Base-by-base conservation (phyloP, 2,888 invertebrate species). In the Eupithecia dodoneata region DNA sequence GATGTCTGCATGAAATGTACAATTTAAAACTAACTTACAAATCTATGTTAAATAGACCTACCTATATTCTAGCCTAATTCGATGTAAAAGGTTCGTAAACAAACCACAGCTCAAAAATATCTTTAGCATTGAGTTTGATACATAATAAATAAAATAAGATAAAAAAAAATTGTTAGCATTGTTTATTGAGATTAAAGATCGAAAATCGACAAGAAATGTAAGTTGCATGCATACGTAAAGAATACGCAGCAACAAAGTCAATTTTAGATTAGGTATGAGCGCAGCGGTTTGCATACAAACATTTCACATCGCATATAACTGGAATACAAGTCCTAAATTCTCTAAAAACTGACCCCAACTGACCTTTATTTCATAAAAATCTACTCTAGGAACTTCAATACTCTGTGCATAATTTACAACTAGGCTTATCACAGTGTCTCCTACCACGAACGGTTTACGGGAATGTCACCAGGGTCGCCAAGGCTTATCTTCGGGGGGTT, bases 381-480 rank as follows among this genome's bases (percentile, higher is more conserved):
- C 73, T 82, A 82, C 80, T 82, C 86, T 89, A 91, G 91, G 91
- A 91, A 91, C 91, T 90, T 87, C 79, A 82, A 86, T 88, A 87
- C 86, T 88, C 86, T 85, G 87, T 87, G 86, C 82, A 79, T 80
- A 77, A 81, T 83, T 74, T 83, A 81, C 80, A 81, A 72, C 74
- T 81, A 81, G 80, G 73, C 80, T 75, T 82, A 83, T 83, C 82
- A 83, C 82, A 83, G 82, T 80, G 44, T 77, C 77, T 73, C 69
- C 75, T 77, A 75, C 75, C 15, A 76, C 55, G 44, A 72, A 78
- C 30, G 63, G 45, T 66, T 85, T 77, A 83, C 80, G 83, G 87
- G 88, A 89, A 87, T 88, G 92, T 95, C 95, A 97, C 98, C 98
- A 98, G 3, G 98, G 98, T 86, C 98, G 96, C 98, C 98, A 98